Percentiles rank a stretch among this genome's conserved stretches.
These are phyloP conservation scores for Limnephilus auricula DNA, from an alignment of 2,888 invertebrate genomes.

Conservation along the genomic window DNA sequence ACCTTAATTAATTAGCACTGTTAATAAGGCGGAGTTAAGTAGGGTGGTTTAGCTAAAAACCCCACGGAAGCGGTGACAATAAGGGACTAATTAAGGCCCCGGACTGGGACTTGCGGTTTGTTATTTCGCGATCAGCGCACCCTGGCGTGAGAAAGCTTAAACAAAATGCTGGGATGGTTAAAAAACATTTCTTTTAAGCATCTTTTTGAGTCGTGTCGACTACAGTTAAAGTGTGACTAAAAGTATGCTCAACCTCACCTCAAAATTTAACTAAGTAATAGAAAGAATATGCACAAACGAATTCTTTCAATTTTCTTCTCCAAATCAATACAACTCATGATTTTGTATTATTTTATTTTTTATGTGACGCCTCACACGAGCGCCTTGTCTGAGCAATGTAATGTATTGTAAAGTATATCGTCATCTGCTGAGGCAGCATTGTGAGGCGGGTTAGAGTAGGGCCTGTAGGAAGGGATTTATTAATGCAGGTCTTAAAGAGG, in stretches of 20 bases:
- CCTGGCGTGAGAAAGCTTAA: constrained; percentile 32
- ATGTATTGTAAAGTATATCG: too few species aligned
- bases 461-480: too few species aligned
- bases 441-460: too few species aligned
- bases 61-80: constrained; percentile 45
- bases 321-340: not conserved
- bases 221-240: not conserved
- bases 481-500: too few species aligned
- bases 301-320: not conserved
- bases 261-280: not conserved
- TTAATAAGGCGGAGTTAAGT: constrained; percentile 17
- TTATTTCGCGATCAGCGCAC: constrained; percentile 42
- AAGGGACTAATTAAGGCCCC: constrained; percentile 48
- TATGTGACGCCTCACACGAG: too few species aligned
- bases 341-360: too few species aligned
- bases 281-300: not conserved
- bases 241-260: not conserved
- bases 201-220: not conserved
- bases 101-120: constrained; percentile 19
- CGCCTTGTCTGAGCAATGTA: too few species aligned
- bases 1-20: constrained; percentile 5
- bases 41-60: constrained; percentile 27
- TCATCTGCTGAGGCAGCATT: too few species aligned
- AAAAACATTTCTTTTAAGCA: not conserved
- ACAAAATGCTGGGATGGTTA: constrained; percentile 15